Evolutionary conservation across 2,888 invertebrate genomes (phyloP), one percentile per base, ranked within the genome.

Genomic region (Monoplex corrugatus): DNA sequence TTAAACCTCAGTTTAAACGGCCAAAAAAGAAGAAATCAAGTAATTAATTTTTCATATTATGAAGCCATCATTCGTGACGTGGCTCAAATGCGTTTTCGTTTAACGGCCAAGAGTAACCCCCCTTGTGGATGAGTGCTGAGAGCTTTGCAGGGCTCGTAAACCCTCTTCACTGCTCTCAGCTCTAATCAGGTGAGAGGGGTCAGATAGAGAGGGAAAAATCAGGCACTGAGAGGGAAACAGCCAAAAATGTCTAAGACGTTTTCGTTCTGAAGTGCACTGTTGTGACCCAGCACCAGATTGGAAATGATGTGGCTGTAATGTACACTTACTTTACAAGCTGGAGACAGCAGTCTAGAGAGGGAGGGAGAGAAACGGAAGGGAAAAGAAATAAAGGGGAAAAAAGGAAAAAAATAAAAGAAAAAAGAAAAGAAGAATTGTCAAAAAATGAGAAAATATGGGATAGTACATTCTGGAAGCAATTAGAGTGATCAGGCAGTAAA

Each of bases 71-170:
- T 40, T 88, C 80, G 88, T 35, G 83, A 88, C 88, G 68, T 88
- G 50, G 80, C 88, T 44, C 88, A 83, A 88, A 88, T 88, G 88
- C 88, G 88, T 88, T 88, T 88, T 88, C 88, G 88, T 88, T 88
- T 88, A 88, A 45, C 35, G 32, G 16, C 72, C 88, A n/a, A 82
- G 80, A 68, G 68, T 50, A 44, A 44, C 50, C 88, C 83, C n/a
- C 88, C 83, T 38, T 83, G 82, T 57, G 88, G 88, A 6, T 88
- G 88, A 88, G 88, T 83, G 88, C 82, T 57, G 45, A 50, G 88
- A 35, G 88, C 50, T 88, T 88, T 88, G 88, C 82, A 23, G 38
- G 43, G 40, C 88, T 82, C 88, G 88, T 88, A 88, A 88, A 88
- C 88, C 63, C 88, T 88, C 88, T 63, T 68, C 88, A 83, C 68